phyloP scores from a whole-genome alignment of 1,140 invertebrate genomes.

The Bombus sibiricus region DNA sequence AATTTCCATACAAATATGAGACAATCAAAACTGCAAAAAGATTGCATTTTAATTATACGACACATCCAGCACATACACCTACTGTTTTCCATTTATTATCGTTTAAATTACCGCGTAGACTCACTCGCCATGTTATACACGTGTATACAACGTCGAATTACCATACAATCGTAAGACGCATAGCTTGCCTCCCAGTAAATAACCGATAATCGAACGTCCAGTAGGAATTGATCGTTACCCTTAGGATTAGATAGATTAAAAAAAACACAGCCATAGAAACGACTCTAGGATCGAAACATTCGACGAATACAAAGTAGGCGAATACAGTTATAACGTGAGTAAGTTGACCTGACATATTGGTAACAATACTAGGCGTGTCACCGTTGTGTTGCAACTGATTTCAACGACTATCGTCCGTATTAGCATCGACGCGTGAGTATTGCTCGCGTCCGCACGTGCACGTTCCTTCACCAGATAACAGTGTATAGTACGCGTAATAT shows the following conservation, averaged over 20 bases:
- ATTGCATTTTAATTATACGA: no score
- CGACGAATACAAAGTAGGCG: slow-evolving; percentile 48
- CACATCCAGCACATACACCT: no score
- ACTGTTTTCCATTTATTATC: neutral
- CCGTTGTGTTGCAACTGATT: slow-evolving; percentile 75
- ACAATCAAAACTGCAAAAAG: no score
- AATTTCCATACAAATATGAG: no score
- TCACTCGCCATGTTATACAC: neutral
- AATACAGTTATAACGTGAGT: slow-evolving; percentile 63
- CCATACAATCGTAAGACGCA: slow-evolving; percentile 39
- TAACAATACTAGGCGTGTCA: slow-evolving; percentile 82
- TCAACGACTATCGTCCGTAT: slow-evolving; percentile 65
- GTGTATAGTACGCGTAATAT: slow-evolving; percentile 9
- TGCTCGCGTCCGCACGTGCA: slow-evolving; percentile 45
- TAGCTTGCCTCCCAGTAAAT: neutral
- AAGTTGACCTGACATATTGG: slow-evolving; percentile 75
- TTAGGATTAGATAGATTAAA: neutral
- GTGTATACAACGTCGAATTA: slow-evolving; percentile 20
- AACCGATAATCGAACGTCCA: slow-evolving; percentile 11
- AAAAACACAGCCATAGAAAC: neutral
- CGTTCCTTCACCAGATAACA: slow-evolving; percentile 28
- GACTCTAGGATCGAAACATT: neutral
- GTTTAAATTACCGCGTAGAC: neutral
- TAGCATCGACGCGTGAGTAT: slow-evolving; percentile 49
- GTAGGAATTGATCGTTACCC: neutral